Evolutionary conservation across 2,888 invertebrate species (phyloP), one percentile per base, ranked within the genome.

Genomic region (Griposia aprilina): DNA sequence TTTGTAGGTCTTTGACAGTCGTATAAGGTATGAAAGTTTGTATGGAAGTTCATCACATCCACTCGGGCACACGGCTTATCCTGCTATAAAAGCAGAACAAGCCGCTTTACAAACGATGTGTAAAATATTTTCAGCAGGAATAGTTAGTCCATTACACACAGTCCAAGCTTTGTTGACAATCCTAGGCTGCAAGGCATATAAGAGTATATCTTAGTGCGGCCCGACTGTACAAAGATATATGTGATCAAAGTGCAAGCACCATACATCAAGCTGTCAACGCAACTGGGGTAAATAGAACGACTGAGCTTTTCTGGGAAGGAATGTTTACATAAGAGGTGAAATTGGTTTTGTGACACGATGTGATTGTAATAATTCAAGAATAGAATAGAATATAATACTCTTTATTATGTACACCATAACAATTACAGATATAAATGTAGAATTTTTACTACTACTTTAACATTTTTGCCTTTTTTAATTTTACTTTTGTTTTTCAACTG

Each of bases 221-320:
- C 11, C 23, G 17, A 26, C 23, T 30, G 66, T 55, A 41, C 55
- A 65, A 52, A 69, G 63, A 80, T 17, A 59, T 68, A 80, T 80
- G 80, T 30, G 68, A 65, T 68, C 80, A 74, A 67, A 79, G 62
- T 80, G 79, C 63, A 75, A 80, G 80, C 75, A 57, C 52, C 45
- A 80, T 80, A 50, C 63, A 65, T 75, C 80, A 80, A 20, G 68
- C 75, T 75, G 80, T 80, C 75, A 65, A 45, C 68, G 20, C 41
- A 26, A 50, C 68, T 52, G 17, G 67, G 17, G 75, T 50, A 80
- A 50, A 80, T 17, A 63, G 23, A 52, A 80, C 20, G 41, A n/a
- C 67, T 52, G 45, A 20, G 8, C 26, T 50, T 74, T 62, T 55
- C 36, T 13, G 36, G 55, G 13, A 17, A 59, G 20, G 45, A 73